Evolutionary conservation across 2,888 invertebrate genomes (phyloP).

Genomic region (Anoncus sp.): DNA sequence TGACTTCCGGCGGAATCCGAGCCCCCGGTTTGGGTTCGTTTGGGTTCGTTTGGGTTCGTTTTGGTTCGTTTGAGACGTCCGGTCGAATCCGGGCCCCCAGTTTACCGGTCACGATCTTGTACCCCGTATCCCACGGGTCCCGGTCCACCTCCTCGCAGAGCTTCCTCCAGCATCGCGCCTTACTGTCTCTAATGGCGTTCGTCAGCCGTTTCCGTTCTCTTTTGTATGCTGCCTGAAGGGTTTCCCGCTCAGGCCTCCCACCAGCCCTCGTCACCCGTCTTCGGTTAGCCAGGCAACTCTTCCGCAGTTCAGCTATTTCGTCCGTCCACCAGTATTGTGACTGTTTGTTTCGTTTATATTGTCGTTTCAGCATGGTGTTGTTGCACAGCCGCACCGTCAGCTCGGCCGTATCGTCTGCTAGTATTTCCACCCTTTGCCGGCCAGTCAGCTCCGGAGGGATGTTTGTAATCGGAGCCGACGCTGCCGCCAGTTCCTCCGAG

Average conservation of each 20-base stretch:
- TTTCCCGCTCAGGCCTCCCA: slow-evolving; percentile 16
- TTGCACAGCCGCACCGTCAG: not conserved
- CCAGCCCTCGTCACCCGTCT: slow-evolving; percentile 39
- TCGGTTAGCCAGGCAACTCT: slow-evolving; percentile 30
- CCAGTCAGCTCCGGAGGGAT: not conserved
- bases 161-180: slow-evolving; percentile 65
- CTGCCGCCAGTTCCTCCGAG: not conserved
- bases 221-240: slow-evolving; percentile 1
- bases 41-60: no score
- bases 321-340: slow-evolving; percentile 67
- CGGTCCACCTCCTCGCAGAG: slow-evolving; percentile 64
- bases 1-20: slow-evolving; percentile 14
- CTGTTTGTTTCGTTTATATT: slow-evolving; percentile 7
- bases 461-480: not conserved
- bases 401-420: not conserved
- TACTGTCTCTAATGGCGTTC: slow-evolving; percentile 53
- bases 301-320: slow-evolving; percentile 62
- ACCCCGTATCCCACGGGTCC: slow-evolving; percentile 65
- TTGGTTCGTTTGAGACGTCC: slow-evolving; percentile 38
- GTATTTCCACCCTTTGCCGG: slow-evolving; percentile 14
- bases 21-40: slow-evolving; percentile 56
- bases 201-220: slow-evolving; percentile 19
- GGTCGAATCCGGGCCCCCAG: slow-evolving; percentile 32
- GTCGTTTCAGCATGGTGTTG: slow-evolving; percentile 6
- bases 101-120: slow-evolving; percentile 46